phyloP scores from a whole-genome alignment of 1,140 invertebrate genomes.

The Acyrthosiphon pisum region DNA sequence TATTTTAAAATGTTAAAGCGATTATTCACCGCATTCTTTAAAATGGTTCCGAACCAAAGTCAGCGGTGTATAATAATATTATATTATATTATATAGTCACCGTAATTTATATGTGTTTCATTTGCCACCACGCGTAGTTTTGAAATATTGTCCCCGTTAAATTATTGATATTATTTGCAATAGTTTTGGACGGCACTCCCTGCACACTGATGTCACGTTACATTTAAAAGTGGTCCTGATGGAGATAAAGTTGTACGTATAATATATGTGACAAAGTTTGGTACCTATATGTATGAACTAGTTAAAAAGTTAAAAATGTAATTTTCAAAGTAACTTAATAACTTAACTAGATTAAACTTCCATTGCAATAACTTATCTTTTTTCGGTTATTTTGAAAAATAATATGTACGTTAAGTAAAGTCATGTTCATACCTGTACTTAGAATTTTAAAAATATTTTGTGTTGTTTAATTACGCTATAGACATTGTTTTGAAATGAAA shows the following conservation, averaged over 20 bases:
- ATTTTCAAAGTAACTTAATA: neutral
- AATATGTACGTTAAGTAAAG: neutral
- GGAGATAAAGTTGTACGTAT: neutral
- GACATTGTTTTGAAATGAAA: neutral
- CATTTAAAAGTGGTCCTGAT: neutral
- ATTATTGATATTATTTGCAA: neutral
- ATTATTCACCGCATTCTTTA: neutral
- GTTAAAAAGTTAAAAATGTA: neutral
- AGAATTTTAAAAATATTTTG: neutral
- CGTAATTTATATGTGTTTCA: neutral
- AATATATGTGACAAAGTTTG: neutral
- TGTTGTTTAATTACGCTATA: neutral
- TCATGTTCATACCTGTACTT: neutral
- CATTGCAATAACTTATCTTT: neutral
- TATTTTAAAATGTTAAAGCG: neutral
- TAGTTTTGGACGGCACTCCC: neutral
- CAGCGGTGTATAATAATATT: too few relatives aligned
- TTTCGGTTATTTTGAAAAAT: neutral
- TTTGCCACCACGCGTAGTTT: neutral
- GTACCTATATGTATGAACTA: neutral
- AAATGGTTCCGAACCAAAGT: neutral
- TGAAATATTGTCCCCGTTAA: neutral
- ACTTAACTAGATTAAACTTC: neutral
- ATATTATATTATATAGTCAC: neutral
- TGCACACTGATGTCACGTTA: neutral